Base-by-base conservation (phyloP, 2,888 invertebrate genomes). In the Brassicogethes aeneus region DNA sequence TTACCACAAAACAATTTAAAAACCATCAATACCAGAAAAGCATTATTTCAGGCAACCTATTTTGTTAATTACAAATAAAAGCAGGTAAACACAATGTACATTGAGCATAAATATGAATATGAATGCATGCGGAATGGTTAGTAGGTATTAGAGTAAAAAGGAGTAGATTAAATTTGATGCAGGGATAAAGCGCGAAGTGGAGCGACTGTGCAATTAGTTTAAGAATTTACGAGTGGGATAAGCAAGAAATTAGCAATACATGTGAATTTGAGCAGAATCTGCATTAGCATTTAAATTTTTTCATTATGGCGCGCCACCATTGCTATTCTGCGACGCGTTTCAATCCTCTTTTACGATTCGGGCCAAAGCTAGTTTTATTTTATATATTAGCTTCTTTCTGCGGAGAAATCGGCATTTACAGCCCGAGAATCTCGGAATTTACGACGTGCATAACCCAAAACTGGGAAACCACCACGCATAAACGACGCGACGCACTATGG, bases 211-310 rank as follows among this genome's bases (percentile, higher is more conserved):
- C 23, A 23, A 23, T 23, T 23, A 23, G 10, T 23, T 23, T 10
- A 5, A 23, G 23, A 23, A 23, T 23, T 23, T 23, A 23, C 23
- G 23, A 23, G 23, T 10, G 23, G 10, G 23, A 23, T 23, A 23
- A 23, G 23, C 5, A 23, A 30, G 29, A 31, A 32, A 31, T 31
- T 37, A 37, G 23, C 13, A 31, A 37, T 37, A 37, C 16, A 37
- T 37, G 31, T 37, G 15, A 35, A 12, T 12, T 16, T 8, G 15
- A 15, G 23, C 23, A 10, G 23, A 23, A 5, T 23, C 5, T 5
- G 23, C 23, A 23, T 23, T 23, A 23, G 23, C 23, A 23, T 23
- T 23, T 23, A 23, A 23, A 23, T 23, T 23, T 23, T 23, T 23
- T 23, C 23, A 23, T 23, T 23, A 23, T n/a, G n/a, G n/a, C n/a